Percentiles rank a stretch among this genome's conserved stretches.
These are phyloP conservation scores for Cephus rjabovi DNA, from an alignment of 2,888 invertebrate species.

Conservation along the genomic window DNA sequence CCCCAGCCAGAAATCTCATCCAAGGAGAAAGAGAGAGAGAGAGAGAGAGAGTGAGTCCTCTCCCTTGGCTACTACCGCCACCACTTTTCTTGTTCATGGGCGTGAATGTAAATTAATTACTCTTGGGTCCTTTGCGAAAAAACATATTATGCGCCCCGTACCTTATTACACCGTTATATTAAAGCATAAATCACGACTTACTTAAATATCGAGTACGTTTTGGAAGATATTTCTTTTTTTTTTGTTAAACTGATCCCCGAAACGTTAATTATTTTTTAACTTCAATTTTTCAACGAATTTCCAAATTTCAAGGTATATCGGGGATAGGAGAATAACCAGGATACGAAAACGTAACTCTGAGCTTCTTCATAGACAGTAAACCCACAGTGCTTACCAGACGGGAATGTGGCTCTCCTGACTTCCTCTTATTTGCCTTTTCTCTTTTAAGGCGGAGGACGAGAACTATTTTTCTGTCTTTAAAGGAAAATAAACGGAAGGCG, in stretches of 20 bases:
- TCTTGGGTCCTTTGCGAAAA: conserved; percentile 48
- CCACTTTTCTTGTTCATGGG: conserved; percentile 45
- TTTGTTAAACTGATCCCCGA: background rate
- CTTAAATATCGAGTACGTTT: conserved; percentile 50
- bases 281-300: background rate
- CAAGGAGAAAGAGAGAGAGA: background rate
- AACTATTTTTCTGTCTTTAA: conserved; percentile 52
- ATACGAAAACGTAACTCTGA: background rate
- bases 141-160: conserved; percentile 55
- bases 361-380: background rate
- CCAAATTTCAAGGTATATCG: background rate
- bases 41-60: conserved; percentile 17
- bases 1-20: conserved; percentile 3
- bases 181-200: conserved; percentile 63
- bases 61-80: conserved; percentile 23
- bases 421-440: background rate
- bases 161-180: conserved; percentile 62
- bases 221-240: background rate
- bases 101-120: conserved; percentile 65
- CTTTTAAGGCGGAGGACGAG: conserved; percentile 23
- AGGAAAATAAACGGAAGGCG: conserved; percentile 47
- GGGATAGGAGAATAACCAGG: background rate
- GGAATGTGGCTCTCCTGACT: background rate
- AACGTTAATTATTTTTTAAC: background rate
- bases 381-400: background rate